Evolutionary conservation across 1,140 invertebrate species (phyloP), one percentile per base, ranked within the genome.

Genomic region (Himalopsyche phryganea): DNA sequence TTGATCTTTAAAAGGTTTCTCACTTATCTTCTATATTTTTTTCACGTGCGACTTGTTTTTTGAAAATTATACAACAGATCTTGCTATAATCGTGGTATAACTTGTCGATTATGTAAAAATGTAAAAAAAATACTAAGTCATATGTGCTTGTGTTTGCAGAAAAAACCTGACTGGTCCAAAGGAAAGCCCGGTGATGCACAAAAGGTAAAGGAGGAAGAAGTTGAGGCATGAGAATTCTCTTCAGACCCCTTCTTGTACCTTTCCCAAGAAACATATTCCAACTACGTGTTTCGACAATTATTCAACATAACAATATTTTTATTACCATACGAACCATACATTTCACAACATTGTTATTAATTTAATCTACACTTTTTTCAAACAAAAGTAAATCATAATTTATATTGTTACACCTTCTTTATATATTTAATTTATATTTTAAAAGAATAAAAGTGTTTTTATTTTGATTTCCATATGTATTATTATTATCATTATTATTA

Each of bases 121-220:
- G n/a, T n/a, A n/a, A n/a, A n/a, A n/a, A n/a, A n/a, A n/a, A 28
- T 28, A 5, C 23, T 28, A 9, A 28, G 3, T 28, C 9, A 28
- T 28, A 9, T 9, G 23, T 28, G 3, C 23, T 28, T 28, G 23
- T 28, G 23, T 72, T 83, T 83, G 67, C 86, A 91, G 88, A 92
- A 91, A 83, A 91, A 91, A 80, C 89, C 90, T 67, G 89, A 91
- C 80, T 92, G 89, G 90, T 91, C 90, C 71, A 91, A 92, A 83
- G 89, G 89, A 78, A 83, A 83, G 69, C 80, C 81, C 73, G 88
- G 87, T 71, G 89, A 90, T 71, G 85, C 86, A 69, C 87, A 89
- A 81, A 90, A 91, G 88, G 88, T 90, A 89, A 90, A 90, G 80
- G 88, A 89, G 75, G 83, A 85, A 71, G 87, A 90, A 76, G 87